These are phyloP conservation scores for Tenthredo distinguenda DNA, from an alignment of 2,888 invertebrate species.

Conservation along the genomic window DNA sequence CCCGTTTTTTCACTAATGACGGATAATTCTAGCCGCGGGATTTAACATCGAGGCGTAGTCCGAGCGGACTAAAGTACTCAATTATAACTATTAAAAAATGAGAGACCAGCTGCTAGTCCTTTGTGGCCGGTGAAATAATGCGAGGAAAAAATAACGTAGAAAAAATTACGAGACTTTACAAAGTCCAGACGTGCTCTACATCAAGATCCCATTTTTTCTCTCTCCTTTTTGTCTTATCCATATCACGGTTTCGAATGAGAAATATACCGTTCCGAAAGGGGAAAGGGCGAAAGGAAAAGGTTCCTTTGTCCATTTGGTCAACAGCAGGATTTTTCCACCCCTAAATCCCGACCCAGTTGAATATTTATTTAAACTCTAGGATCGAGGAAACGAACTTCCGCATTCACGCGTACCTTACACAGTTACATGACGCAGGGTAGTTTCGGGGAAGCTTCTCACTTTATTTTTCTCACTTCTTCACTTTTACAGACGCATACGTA, in stretches of 20 bases:
- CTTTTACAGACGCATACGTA: not conserved
- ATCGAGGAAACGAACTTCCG: slow-evolving; percentile 22
- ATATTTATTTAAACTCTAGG: slow-evolving; percentile 27
- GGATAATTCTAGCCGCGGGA: not conserved
- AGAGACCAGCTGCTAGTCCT: not conserved
- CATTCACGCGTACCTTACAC: not conserved
- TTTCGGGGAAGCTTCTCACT: not conserved
- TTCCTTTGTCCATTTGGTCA: too few relatives aligned
- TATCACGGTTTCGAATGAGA: too few relatives aligned
- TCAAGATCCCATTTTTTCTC: not conserved
- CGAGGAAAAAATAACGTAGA: not conserved
- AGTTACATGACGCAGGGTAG: not conserved
- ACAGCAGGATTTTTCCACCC: not conserved
- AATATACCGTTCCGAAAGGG: too few relatives aligned
- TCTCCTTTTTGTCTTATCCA: not conserved
- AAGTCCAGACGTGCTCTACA: not conserved
- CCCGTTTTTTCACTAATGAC: not conserved
- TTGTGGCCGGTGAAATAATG: not conserved
- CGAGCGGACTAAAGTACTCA: not conserved
- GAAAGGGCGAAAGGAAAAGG: too few relatives aligned
- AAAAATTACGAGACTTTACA: not conserved
- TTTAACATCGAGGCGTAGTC: not conserved
- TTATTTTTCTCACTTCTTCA: not conserved
- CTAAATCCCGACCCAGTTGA: not conserved
- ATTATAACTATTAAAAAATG: not conserved